A percentile compares a stretch with the other conserved stretches of the same genome.
Evolutionary conservation across 2,113 vertebrate genomes (phyloP).

Genomic region (Ibidorhyncha struthersii): DNA sequence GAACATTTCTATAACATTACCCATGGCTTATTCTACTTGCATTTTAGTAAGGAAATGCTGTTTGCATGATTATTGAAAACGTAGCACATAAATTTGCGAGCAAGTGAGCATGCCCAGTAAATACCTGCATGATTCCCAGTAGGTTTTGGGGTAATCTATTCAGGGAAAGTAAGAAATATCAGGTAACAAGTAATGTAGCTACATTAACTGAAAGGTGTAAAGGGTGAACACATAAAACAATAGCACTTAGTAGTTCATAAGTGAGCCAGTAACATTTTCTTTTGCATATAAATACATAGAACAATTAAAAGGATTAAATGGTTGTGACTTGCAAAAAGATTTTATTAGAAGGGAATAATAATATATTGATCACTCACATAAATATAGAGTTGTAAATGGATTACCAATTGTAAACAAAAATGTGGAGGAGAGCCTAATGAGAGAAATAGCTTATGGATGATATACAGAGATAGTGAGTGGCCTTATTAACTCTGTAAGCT

Average conservation of each 20-base stretch:
- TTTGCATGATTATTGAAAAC: neutral
- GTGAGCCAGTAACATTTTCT: neutral
- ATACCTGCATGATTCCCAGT: neutral
- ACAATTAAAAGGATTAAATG: neutral
- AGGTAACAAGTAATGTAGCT: neutral
- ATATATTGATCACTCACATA: neutral
- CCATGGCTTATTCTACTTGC: neutral
- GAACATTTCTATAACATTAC: neutral
- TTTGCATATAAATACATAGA: neutral
- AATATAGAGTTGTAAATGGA: neutral
- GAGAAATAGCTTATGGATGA: neutral
- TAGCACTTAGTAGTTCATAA: neutral
- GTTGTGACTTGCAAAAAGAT: neutral
- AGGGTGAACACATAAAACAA: neutral
- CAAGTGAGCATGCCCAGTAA: neutral
- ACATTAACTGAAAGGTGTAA: neutral
- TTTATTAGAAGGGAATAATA: neutral
- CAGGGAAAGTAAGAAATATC: neutral
- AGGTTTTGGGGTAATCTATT: neutral
- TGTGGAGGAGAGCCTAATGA: neutral
- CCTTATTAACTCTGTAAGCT: neutral
- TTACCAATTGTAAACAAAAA: neutral
- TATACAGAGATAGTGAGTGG: too few species aligned
- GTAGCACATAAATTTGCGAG: neutral
- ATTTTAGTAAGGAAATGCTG: neutral